phyloP scores from a whole-genome alignment of 2,113 vertebrate genomes.

The Rostratula benghalensis region DNA sequence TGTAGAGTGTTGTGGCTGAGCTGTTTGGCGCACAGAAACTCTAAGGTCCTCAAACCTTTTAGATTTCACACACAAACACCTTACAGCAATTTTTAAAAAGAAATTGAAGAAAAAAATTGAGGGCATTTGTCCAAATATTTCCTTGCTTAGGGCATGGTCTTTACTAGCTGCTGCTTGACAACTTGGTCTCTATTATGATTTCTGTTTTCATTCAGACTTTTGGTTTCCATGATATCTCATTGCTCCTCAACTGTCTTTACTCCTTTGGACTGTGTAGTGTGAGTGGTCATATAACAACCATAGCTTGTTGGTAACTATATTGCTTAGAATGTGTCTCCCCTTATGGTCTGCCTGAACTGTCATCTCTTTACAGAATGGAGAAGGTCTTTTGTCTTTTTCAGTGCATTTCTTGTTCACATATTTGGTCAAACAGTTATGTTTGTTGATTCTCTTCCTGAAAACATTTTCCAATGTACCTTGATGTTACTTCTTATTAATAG shows the following conservation, averaged over 20 bases:
- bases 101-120: background rate
- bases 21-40: background rate
- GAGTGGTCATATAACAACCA: background rate
- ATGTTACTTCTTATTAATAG: background rate
- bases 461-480: background rate
- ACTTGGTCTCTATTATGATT: background rate
- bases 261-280: background rate
- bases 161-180: background rate
- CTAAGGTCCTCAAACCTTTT: background rate
- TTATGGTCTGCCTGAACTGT: background rate
- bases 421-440: background rate
- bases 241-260: background rate
- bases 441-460: background rate
- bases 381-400: background rate
- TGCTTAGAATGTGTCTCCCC: background rate
- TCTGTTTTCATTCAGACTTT: background rate
- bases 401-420: background rate
- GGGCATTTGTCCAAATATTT: background rate
- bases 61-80: background rate
- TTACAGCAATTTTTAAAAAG: background rate
- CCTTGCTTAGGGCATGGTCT: background rate
- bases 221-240: background rate
- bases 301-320: background rate
- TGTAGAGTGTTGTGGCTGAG: background rate
- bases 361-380: background rate